Evolutionary conservation across 2,888 invertebrate species (phyloP).

Genomic region (Stenotaenia linearis): DNA sequence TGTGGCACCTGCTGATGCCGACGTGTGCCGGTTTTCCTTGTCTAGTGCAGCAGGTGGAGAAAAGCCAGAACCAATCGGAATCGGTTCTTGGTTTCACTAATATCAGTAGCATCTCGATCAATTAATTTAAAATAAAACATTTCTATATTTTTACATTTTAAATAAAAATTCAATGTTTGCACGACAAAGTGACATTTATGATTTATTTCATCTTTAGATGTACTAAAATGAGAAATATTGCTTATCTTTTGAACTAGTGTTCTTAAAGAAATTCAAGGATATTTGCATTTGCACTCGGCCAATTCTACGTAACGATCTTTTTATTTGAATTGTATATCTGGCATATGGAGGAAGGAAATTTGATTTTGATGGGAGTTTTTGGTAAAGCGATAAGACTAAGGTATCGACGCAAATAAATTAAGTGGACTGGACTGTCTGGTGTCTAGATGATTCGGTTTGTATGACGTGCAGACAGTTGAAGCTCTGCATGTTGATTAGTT

Average conservation of each 20-base stretch:
- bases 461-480: not conserved
- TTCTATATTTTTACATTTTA: not conserved
- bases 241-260: not conserved
- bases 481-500: slow-evolving; percentile 4
- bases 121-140: no score
- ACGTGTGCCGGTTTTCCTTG: not conserved
- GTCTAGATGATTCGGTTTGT: not conserved
- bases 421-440: not conserved
- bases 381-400: not conserved
- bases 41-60: not conserved
- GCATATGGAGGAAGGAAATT: not conserved
- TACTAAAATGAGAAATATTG: no score
- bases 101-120: not conserved
- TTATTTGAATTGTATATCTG: not conserved
- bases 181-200: no score
- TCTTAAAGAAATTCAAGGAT: not conserved
- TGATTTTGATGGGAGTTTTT: not conserved
- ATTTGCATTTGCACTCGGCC: not conserved
- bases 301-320: not conserved
- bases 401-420: not conserved
- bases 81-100: not conserved
- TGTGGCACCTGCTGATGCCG: not conserved
- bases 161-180: not conserved
- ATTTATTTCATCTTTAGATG: no score
- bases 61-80: not conserved